Conservation (phyloP, 2,113 vertebrate species). For the Silurus meridionalis region DNA sequence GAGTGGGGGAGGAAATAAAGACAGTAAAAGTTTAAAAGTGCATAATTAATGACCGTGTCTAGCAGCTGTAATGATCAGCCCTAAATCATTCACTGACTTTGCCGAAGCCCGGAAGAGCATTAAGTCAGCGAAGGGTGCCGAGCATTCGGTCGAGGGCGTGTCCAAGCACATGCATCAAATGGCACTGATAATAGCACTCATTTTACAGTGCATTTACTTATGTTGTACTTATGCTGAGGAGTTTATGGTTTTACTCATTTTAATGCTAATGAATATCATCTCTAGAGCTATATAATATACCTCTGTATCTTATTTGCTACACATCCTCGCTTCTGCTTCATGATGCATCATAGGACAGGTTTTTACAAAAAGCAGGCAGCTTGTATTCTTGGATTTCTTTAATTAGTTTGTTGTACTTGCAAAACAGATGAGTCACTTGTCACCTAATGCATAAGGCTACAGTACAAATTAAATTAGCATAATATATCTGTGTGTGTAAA, state of each 20-base stretch:
- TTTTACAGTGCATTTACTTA: neutral
- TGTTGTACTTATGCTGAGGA: neutral
- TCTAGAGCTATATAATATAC: no score
- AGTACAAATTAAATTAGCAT: neutral
- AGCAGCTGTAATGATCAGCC: slow-evolving; percentile 18
- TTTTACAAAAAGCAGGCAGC: neutral
- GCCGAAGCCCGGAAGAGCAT: slow-evolving; percentile 17
- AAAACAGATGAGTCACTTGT: neutral
- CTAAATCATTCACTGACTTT: slow-evolving; percentile 28
- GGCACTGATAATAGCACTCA: slow-evolving; percentile 18
- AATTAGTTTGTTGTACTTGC: neutral
- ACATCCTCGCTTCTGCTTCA: neutral
- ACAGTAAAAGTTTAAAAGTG: slow-evolving; percentile 30
- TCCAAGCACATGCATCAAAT: slow-evolving; percentile 18
- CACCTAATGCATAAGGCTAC: neutral
- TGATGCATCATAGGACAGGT: neutral
- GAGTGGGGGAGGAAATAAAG: slow-evolving; percentile 23
- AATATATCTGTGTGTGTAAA: neutral
- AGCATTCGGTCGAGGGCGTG: neutral
- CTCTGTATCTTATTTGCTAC: neutral
- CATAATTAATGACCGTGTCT: slow-evolving; percentile 45
- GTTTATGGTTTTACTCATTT: neutral
- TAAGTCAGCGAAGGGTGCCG: neutral
- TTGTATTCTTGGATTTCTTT: neutral
- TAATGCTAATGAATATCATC: neutral